Evolutionary conservation across 1,140 invertebrate species (phyloP).

Genomic region (Cydia amplana): DNA sequence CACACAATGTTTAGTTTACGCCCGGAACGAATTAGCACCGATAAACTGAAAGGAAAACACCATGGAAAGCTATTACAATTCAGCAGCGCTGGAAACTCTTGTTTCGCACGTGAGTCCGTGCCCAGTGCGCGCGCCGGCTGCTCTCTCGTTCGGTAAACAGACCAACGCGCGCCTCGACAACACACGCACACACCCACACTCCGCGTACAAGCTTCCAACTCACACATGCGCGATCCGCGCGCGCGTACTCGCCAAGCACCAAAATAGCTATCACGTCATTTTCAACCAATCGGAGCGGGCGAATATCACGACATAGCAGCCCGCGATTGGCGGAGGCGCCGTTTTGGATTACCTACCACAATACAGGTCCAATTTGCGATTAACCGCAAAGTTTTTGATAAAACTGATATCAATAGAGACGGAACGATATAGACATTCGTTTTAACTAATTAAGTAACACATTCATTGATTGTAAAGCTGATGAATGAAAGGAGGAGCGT

Average conservation of each 20-base stretch:
- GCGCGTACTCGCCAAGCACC: conserved; percentile 60
- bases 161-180: conserved; percentile 67
- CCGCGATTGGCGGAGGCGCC: conserved; percentile 61
- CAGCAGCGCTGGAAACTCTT: conserved; percentile 67
- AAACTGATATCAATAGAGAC: conserved; percentile 64
- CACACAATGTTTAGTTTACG: conserved; percentile 58
- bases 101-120: conserved; percentile 67
- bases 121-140: conserved; percentile 71
- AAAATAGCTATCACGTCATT: conserved; percentile 73
- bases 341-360: conserved; percentile 70
- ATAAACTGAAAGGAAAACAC: conserved; percentile 70
- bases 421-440: conserved; percentile 44
- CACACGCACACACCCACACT: conserved; percentile 62
- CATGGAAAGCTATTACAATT: conserved; percentile 61
- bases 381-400: conserved; percentile 77
- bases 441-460: conserved; percentile 38
- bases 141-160: conserved; percentile 75
- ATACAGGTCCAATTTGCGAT: conserved; percentile 73
- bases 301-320: conserved; percentile 57
- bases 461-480: background rate
- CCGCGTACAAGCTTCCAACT: conserved; percentile 47
- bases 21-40: conserved; percentile 68
- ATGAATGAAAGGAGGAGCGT: background rate
- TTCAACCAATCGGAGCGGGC: conserved; percentile 51
- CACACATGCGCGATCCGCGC: conserved; percentile 47